These are phyloP conservation scores for Ommatoiulus sabulosus DNA, from an alignment of 2,888 invertebrate species.

Conservation along the genomic window DNA sequence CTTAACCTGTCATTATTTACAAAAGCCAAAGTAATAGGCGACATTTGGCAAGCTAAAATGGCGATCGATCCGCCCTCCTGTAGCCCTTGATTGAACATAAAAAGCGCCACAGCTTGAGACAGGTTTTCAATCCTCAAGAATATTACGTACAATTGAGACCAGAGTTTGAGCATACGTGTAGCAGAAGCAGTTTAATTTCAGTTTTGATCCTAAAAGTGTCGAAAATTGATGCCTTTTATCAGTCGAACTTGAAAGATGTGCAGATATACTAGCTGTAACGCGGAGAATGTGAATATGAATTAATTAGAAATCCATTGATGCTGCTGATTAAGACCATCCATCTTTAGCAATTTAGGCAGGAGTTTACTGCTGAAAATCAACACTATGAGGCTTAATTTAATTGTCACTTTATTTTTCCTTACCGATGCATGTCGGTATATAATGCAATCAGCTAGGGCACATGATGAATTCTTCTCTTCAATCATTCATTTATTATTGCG, in stretches of 20 bases:
- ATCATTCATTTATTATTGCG: no score
- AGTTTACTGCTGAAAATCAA: no score
- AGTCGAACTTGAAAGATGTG: no score
- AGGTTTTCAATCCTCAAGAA: neutral
- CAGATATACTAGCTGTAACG: no score
- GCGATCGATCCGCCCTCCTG: constrained; percentile 10
- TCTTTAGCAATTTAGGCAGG: no score
- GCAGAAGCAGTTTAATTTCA: neutral
- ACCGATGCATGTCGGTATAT: no score
- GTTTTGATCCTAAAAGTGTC: neutral
- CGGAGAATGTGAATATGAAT: no score
- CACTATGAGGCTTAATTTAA: no score
- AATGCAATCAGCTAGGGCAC: no score
- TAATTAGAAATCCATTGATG: no score
- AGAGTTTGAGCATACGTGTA: neutral
- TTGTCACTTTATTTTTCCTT: no score
- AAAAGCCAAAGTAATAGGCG: constrained; percentile 15
- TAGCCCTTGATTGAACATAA: neutral
- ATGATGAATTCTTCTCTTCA: no score
- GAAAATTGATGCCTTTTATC: neutral
- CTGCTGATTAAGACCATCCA: neutral
- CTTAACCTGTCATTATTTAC: constrained; percentile 48
- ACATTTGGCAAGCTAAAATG: constrained; percentile 45
- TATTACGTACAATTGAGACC: neutral
- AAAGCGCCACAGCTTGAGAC: constrained; percentile 16